Percentiles rank a stretch among this genome's conserved stretches.
Evolutionary conservation across 2,113 vertebrate species (phyloP).

Genomic region (Rhabdornis inornatus): DNA sequence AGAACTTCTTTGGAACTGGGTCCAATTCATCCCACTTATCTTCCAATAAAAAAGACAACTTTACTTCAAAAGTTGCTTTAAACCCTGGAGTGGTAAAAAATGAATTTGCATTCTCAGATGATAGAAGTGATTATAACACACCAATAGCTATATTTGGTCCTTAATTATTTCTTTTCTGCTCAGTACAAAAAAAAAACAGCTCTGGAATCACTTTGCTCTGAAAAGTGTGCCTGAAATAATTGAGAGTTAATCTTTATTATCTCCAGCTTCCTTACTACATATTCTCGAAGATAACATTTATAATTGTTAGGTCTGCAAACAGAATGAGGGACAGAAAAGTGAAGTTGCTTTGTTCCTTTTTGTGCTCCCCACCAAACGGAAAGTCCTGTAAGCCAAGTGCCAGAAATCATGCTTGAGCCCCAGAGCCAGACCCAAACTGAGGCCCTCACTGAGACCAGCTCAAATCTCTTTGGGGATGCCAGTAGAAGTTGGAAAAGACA

Average conservation of each 20-base stretch:
- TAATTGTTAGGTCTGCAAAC: background rate
- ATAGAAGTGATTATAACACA: background rate
- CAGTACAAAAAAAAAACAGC: background rate
- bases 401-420: background rate
- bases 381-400: background rate
- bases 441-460: background rate
- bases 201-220: background rate
- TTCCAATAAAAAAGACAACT: background rate
- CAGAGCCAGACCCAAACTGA: background rate
- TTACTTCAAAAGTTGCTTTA: background rate
- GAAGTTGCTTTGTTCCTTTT: background rate
- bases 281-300: background rate
- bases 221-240: background rate
- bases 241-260: background rate
- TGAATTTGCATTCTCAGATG: background rate
- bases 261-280: background rate
- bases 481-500: background rate
- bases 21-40: background rate
- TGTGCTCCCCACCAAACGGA: background rate
- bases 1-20: background rate
- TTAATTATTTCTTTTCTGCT: conserved; percentile 27
- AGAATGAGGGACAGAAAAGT: background rate
- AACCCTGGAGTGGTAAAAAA: background rate
- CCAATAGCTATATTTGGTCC: conserved; percentile 17
- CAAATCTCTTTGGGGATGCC: background rate